A percentile compares a stretch with the other conserved stretches of the same genome.
Conservation (phyloP, 92 coral and sea anemone species). For the Muricea muricata region DNA sequence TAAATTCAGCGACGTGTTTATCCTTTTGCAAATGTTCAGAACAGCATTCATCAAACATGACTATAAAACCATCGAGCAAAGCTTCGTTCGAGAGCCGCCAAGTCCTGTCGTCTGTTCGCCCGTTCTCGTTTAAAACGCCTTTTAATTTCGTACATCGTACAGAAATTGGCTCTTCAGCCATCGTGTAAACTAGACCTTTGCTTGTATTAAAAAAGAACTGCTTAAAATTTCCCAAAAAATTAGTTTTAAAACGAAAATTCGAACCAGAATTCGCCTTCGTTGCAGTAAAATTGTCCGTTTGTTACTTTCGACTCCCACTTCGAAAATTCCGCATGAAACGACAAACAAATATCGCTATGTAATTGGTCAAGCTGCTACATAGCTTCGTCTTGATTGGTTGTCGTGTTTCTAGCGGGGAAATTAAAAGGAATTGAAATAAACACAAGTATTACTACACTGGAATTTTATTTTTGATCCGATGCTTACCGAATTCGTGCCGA, state of each 20-base stretch:
- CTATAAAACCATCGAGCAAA: constrained; percentile 87
- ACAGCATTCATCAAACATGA: constrained; percentile 88
- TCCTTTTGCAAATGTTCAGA: constrained; percentile 83
- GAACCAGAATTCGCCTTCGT: not conserved
- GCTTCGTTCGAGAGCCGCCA: constrained; percentile 77
- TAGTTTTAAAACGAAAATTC: not conserved
- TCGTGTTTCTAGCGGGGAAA: constrained; percentile 23
- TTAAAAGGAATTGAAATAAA: not conserved
- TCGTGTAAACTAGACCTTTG: not conserved
- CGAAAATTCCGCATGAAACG: not conserved
- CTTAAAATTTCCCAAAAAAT: not conserved
- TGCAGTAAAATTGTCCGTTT: constrained; percentile 20
- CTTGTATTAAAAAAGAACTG: not conserved
- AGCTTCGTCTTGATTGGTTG: constrained; percentile 23
- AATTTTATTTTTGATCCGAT: not conserved
- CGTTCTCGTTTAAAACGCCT: constrained; percentile 53
- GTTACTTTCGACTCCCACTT: not conserved
- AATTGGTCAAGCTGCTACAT: not conserved
- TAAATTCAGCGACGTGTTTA: constrained; percentile 82
- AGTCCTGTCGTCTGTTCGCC: constrained; percentile 67
- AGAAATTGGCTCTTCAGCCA: constrained; percentile 22
- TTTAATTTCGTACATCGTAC: constrained; percentile 4
- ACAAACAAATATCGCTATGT: not conserved
- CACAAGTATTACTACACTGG: not conserved
- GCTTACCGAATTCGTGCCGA: not conserved